Percentiles rank a stretch among this genome's conserved stretches.
Conservation (phyloP, 2,888 invertebrate genomes). For the Calameuta pallipes region DNA sequence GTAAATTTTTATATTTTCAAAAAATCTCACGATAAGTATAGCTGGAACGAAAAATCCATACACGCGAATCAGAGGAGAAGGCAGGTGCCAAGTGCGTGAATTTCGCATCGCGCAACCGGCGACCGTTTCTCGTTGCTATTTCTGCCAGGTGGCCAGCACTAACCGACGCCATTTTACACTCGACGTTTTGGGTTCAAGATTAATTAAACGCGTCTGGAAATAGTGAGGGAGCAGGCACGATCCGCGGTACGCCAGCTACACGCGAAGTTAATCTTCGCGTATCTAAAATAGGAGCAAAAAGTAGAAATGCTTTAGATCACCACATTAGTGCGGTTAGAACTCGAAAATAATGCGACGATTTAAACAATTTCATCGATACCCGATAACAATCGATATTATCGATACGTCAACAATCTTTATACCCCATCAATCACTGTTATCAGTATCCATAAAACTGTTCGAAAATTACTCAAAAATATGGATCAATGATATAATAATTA, state of each 20-base stretch:
- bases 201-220: constrained; percentile 61
- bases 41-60: not conserved
- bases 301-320: not conserved
- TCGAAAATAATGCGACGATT: not conserved
- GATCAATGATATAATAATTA: not conserved
- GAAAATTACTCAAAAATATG: not conserved
- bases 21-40: not conserved
- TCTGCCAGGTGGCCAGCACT: constrained; percentile 55
- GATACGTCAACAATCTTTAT: not conserved
- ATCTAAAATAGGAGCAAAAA: constrained; percentile 19
- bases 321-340: constrained; percentile 1
- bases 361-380: not conserved
- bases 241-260: constrained; percentile 24
- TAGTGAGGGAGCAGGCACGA: constrained; percentile 37
- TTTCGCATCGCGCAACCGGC: constrained; percentile 31
- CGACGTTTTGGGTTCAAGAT: constrained; percentile 60
- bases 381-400: not conserved
- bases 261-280: constrained; percentile 42
- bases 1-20: not conserved
- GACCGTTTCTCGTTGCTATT: constrained; percentile 50
- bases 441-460: not conserved
- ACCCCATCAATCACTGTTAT: not conserved
- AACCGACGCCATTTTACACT: constrained; percentile 46
- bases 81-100: constrained; percentile 52
- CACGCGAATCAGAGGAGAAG: constrained; percentile 7